These are phyloP conservation scores for Resseliella maxima DNA, from an alignment of 2,888 invertebrate genomes.

Conservation along the genomic window DNA sequence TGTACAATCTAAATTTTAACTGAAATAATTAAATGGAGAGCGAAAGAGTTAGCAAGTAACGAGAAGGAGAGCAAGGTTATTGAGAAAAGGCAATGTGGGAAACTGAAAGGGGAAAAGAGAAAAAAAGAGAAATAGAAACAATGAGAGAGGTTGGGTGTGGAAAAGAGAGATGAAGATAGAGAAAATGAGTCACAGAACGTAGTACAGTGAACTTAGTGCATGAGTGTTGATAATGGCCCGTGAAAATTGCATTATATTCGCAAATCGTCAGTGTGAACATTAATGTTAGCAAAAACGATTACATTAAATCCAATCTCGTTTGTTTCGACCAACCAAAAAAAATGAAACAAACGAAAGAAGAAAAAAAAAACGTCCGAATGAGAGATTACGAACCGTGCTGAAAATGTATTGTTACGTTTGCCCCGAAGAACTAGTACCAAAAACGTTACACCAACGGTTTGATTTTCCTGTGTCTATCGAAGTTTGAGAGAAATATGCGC, in stretches of 20 bases:
- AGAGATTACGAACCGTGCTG: not conserved
- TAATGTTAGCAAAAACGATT: not conserved
- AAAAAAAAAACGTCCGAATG: not conserved
- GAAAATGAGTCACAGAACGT: not conserved
- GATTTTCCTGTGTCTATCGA: not conserved
- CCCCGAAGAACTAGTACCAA: not conserved
- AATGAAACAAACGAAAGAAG: no score
- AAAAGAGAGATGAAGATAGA: not conserved
- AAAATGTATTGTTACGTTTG: constrained; percentile 11
- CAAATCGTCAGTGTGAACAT: no score
- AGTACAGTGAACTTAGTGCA: not conserved
- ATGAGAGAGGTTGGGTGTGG: not conserved
- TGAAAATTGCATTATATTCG: not conserved
- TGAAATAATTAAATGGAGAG: not conserved
- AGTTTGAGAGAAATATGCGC: not conserved
- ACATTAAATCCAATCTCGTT: not conserved
- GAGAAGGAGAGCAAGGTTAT: not conserved
- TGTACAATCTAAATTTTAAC: constrained; percentile 11
- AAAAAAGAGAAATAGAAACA: not conserved
- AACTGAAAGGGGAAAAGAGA: not conserved
- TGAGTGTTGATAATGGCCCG: constrained; percentile 5
- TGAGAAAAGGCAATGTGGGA: not conserved
- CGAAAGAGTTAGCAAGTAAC: not conserved
- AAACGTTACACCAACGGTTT: not conserved
- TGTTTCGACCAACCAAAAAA: no score